Conservation (phyloP, 2,113 vertebrate species). For the Tonatia bakeri region DNA sequence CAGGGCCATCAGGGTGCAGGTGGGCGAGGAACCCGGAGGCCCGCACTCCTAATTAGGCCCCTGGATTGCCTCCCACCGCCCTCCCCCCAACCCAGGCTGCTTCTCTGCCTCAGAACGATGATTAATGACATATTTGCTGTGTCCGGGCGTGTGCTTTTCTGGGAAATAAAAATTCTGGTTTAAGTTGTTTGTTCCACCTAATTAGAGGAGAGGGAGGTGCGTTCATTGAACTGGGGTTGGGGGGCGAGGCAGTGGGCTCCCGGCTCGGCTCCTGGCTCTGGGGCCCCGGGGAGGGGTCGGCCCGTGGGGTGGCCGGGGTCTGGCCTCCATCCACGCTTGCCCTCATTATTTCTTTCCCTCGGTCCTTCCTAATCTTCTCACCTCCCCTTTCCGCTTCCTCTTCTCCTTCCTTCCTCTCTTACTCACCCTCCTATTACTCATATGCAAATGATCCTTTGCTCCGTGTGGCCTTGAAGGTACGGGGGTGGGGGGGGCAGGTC, state of each 20-base stretch:
- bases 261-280: neutral
- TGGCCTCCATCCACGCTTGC: neutral
- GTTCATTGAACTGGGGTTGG: conserved; percentile 52
- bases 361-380: neutral
- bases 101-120: conserved; percentile 3
- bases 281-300: neutral
- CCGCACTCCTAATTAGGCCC: conserved; percentile 32
- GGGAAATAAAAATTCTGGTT: conserved; percentile 74
- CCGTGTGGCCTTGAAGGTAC: neutral
- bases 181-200: conserved; percentile 69
- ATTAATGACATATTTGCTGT: conserved; percentile 71
- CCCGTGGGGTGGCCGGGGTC: rapidly evolving
- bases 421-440: neutral
- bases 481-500: no score
- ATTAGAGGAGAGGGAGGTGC: conserved; percentile 62
- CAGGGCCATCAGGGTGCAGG: neutral
- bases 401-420: neutral
- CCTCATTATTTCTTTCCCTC: rapidly evolving
- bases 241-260: neutral
- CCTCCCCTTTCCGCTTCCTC: neutral
- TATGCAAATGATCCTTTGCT: neutral
- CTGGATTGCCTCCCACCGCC: neutral
- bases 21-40: neutral
- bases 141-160: conserved; percentile 63
- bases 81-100: neutral